A percentile compares a stretch with the other conserved stretches of the same genome.
Conservation (phyloP, 2,888 invertebrate species). For the Pheosia tremula region DNA sequence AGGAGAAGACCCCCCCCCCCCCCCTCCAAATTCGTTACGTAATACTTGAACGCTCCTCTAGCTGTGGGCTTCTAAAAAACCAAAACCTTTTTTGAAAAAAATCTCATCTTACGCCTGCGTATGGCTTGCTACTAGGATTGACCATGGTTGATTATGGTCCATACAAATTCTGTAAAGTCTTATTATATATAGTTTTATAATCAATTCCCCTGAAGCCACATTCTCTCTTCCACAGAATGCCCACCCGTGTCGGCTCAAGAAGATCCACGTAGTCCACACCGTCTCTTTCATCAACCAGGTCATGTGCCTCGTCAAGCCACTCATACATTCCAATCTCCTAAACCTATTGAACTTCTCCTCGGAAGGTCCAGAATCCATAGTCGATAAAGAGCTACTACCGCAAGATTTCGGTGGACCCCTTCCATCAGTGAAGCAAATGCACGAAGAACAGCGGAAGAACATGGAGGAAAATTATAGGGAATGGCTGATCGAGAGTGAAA, state of each 20-base stretch:
- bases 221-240: constrained; percentile 80
- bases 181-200: too few relatives aligned
- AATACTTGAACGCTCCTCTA: too few relatives aligned
- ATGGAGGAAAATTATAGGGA: constrained; percentile 85
- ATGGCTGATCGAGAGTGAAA: constrained; percentile 86
- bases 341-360: constrained; percentile 85
- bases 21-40: too few relatives aligned
- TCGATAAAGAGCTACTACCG: constrained; percentile 72
- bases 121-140: too few relatives aligned
- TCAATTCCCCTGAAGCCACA: background rate
- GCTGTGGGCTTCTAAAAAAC: too few relatives aligned
- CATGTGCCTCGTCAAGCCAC: constrained; percentile 86
- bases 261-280: constrained; percentile 87
- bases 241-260: constrained; percentile 87
- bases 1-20: too few relatives aligned
- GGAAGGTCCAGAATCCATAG: constrained; percentile 76
- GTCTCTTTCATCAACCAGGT: constrained; percentile 88
- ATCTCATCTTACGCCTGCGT: too few relatives aligned
- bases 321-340: constrained; percentile 86
- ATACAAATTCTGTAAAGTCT: too few relatives aligned
- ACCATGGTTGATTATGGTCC: too few relatives aligned
- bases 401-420: constrained; percentile 86
- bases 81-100: too few relatives aligned
- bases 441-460: constrained; percentile 82
- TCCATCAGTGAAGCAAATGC: constrained; percentile 77